Conservation (phyloP, 2,888 invertebrate genomes). For the Morpho achilles region DNA sequence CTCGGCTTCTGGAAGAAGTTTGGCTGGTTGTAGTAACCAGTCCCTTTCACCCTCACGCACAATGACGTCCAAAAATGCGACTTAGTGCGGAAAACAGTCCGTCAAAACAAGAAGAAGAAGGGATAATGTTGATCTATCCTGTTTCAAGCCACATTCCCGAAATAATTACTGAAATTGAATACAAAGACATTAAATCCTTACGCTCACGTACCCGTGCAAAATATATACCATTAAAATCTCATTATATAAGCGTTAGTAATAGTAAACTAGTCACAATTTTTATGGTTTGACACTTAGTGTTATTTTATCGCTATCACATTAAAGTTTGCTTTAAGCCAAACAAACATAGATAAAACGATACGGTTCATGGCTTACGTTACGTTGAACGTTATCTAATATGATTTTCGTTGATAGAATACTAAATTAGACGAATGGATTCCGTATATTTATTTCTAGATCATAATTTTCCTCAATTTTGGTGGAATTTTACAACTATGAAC, state of each 20-base stretch:
- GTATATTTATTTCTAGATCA: background rate
- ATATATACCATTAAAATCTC: background rate
- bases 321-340: slow-evolving; percentile 9
- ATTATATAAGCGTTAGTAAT: slow-evolving; percentile 2
- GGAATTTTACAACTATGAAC: background rate
- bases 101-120: no score
- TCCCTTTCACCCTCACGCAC: no score
- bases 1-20: no score
- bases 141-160: no score
- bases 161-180: no score
- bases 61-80: no score
- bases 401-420: no score
- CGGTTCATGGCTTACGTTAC: background rate
- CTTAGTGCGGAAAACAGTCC: no score
- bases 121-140: no score
- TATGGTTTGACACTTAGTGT: slow-evolving; percentile 3
- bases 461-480: background rate
- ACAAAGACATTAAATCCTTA: no score
- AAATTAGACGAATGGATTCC: no score
- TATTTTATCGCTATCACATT: slow-evolving; percentile 14
- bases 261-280: slow-evolving; percentile 1
- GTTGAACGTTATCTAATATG: slow-evolving; percentile 4
- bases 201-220: background rate
- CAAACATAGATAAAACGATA: slow-evolving; percentile 12
- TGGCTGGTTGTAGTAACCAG: no score